phyloP scores from a whole-genome alignment of 2,797 vertebrate species.

The Octomys mimax region DNA sequence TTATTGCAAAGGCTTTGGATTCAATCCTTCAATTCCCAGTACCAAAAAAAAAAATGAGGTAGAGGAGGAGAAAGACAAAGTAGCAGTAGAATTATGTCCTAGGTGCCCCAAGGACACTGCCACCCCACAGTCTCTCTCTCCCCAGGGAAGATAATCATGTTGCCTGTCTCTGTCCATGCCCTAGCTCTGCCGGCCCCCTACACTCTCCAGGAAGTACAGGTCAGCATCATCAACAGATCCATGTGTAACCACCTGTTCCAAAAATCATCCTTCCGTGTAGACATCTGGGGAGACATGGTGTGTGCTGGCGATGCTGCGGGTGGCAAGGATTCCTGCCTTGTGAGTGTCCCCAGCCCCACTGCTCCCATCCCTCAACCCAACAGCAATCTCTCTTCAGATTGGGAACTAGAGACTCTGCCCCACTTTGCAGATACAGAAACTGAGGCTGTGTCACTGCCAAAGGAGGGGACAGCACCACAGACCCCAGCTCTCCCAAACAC shows the following conservation, averaged over 20 bases:
- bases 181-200: slow-evolving; percentile 34
- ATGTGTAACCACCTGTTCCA: slow-evolving; percentile 70
- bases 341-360: slow-evolving; percentile 42
- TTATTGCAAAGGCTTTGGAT: background rate
- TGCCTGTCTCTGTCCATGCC: background rate
- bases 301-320: slow-evolving; percentile 71
- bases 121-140: background rate
- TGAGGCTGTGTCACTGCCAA: background rate
- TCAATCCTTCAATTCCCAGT: background rate
- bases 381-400: background rate
- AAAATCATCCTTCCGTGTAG: rapidly evolving
- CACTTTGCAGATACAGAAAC: background rate
- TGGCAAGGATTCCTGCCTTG: slow-evolving; percentile 76
- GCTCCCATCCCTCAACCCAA: background rate
- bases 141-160: background rate
- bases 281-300: slow-evolving; percentile 74
- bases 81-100: background rate
- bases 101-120: background rate
- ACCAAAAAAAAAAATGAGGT: background rate
- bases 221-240: slow-evolving; percentile 70
- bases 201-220: slow-evolving; percentile 76
- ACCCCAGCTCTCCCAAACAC: background rate
- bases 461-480: background rate
- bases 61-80: background rate
- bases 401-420: background rate